phyloP scores from a whole-genome alignment of 2,888 invertebrate species.

The Meandrusa payeni region DNA sequence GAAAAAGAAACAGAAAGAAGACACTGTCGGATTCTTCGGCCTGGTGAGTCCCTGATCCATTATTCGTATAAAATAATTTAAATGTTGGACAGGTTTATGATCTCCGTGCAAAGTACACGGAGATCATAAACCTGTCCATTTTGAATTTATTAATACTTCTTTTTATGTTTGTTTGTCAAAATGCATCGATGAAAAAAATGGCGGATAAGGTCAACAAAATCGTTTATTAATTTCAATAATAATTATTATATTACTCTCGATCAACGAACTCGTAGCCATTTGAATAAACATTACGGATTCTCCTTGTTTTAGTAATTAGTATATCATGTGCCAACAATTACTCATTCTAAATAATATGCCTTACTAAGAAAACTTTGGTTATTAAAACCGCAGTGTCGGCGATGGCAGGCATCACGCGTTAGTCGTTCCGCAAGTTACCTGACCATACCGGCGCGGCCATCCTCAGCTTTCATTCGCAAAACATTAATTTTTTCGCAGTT shows the following conservation, averaged over 20 bases:
- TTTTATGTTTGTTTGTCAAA: not conserved
- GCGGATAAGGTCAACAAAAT: not conserved
- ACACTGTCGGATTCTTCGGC: conserved; percentile 19
- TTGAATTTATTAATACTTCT: not conserved
- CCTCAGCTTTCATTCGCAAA: too few species aligned
- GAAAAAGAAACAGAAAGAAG: conserved; percentile 8
- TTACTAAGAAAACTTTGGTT: too few species aligned
- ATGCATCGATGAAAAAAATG: not conserved
- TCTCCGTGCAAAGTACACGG: too few species aligned
- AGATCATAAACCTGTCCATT: too few species aligned
- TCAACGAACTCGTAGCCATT: not conserved
- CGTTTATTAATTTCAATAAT: not conserved
- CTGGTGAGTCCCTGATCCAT: conserved; percentile 18
- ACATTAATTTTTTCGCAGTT: too few species aligned
- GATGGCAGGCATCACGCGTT: too few species aligned
- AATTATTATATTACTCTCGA: not conserved
- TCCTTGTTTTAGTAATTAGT: not conserved
- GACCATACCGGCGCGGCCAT: too few species aligned
- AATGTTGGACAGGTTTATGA: not conserved
- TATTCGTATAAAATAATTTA: too few species aligned
- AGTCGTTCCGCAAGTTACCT: too few species aligned
- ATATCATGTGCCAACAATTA: not conserved
- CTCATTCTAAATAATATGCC: not conserved
- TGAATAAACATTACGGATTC: not conserved
- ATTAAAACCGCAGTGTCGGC: too few species aligned